Conservation (phyloP, 2,113 vertebrate genomes). For the Nycticebus coucang region DNA sequence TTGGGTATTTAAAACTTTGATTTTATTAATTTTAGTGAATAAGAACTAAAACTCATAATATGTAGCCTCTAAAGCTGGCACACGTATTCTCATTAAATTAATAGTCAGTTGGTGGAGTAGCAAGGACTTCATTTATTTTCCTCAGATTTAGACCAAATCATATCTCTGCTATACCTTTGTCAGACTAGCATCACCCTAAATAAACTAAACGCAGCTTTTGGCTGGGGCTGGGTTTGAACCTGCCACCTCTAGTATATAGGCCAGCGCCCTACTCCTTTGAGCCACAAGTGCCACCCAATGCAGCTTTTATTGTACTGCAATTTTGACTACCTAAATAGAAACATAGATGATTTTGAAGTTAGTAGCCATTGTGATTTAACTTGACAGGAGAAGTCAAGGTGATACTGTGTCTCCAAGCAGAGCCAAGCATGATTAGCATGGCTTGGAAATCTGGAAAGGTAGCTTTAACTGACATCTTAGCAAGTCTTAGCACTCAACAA, state of each 20-base stretch:
- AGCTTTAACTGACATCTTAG: too few species aligned
- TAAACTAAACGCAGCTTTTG: background rate
- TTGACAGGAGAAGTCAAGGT: background rate
- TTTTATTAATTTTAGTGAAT: constrained; percentile 31
- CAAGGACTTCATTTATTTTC: constrained; percentile 17
- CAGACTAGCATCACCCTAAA: background rate
- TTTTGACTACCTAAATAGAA: background rate
- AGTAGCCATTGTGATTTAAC: background rate
- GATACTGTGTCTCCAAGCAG: background rate
- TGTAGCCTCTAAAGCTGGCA: background rate
- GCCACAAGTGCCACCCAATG: background rate
- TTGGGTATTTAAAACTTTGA: background rate
- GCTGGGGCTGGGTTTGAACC: too few species aligned
- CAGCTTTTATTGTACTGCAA: background rate
- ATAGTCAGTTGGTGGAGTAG: background rate
- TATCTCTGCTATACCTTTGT: background rate
- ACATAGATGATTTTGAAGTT: background rate
- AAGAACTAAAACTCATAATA: background rate
- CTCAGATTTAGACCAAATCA: background rate
- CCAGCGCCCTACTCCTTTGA: too few species aligned
- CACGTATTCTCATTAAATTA: background rate
- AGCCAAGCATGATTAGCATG: background rate
- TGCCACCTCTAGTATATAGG: too few species aligned
- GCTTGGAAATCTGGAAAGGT: too few species aligned
- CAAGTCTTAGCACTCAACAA: background rate